phyloP scores from a whole-genome alignment of 2,888 invertebrate genomes.

The Volucella zonaria region DNA sequence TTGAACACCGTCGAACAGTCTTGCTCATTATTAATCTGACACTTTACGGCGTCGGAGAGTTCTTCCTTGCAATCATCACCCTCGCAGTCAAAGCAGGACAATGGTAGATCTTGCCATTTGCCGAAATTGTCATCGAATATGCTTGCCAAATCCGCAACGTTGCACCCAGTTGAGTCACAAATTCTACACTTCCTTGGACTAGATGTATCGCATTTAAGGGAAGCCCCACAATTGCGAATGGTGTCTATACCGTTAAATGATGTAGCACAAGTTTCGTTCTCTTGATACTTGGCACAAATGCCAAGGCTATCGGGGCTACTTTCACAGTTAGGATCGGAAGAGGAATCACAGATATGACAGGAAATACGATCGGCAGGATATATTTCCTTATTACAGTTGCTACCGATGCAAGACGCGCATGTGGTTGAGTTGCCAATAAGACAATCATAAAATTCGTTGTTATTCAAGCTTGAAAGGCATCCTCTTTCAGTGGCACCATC shows the following conservation, averaged over 20 bases:
- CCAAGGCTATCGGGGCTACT: conserved; percentile 75
- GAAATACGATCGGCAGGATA: conserved; percentile 77
- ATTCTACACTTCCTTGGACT: conserved; percentile 76
- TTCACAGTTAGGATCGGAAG: conserved; percentile 75
- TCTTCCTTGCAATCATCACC: conserved; percentile 74
- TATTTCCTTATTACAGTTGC: conserved; percentile 76
- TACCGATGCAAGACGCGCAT: conserved; percentile 77
- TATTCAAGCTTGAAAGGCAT: conserved; percentile 78
- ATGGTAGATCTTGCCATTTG: conserved; percentile 81
- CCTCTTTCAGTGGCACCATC: conserved; percentile 80
- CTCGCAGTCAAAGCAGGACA: conserved; percentile 77
- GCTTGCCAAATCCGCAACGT: conserved; percentile 76
- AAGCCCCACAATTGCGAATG: conserved; percentile 77
- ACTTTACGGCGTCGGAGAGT: conserved; percentile 48
- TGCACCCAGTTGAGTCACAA: conserved; percentile 78
- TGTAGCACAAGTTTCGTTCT: conserved; percentile 78
- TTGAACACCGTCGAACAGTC: conserved; percentile 79
- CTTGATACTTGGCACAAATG: conserved; percentile 76
- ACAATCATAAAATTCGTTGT: conserved; percentile 78
- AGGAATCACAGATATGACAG: conserved; percentile 79
- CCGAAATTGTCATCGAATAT: conserved; percentile 78
- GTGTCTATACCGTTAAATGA: conserved; percentile 76
- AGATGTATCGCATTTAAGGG: conserved; percentile 76
- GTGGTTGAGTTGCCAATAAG: conserved; percentile 77
- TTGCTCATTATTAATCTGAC: conserved; percentile 79